Evolutionary conservation across 2,888 invertebrate species (phyloP).

Genomic region (Sarcophaga caerulescens): DNA sequence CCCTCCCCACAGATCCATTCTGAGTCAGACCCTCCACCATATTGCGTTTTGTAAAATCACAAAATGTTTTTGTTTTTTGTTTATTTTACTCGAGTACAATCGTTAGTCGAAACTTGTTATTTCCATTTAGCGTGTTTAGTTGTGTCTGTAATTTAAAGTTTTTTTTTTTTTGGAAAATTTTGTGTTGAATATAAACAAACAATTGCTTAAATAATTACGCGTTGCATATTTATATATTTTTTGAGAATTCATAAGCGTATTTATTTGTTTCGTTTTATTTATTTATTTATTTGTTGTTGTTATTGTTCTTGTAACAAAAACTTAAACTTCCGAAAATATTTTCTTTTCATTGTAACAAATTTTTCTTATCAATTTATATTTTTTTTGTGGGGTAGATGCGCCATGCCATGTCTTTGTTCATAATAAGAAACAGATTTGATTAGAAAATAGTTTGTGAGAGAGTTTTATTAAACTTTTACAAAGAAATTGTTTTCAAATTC

Average conservation of each 20-base stretch:
- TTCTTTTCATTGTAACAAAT: background rate
- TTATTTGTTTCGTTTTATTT: background rate
- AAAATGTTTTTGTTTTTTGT: conserved; percentile 13
- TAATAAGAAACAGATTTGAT: too few relatives aligned
- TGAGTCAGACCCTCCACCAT: background rate
- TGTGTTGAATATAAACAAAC: background rate
- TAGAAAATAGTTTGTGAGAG: too few relatives aligned
- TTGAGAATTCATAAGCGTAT: background rate
- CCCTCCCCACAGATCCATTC: too few relatives aligned
- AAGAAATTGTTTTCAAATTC: too few relatives aligned
- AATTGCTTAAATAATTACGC: conserved; percentile 7
- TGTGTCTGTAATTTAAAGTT: conserved; percentile 6
- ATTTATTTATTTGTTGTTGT: background rate
- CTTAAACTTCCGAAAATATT: background rate
- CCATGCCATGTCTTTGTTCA: too few relatives aligned
- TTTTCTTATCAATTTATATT: background rate
- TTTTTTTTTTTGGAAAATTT: conserved; percentile 13
- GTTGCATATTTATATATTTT: background rate
- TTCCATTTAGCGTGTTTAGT: background rate
- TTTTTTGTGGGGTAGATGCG: too few relatives aligned
- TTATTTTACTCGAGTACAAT: conserved; percentile 9
- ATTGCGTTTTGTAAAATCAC: background rate
- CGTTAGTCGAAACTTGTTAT: background rate
- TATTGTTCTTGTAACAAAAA: background rate
- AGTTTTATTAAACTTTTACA: too few relatives aligned